Conservation (phyloP, 1,140 invertebrate species). For the Pentalonia nigronervosa region DNA sequence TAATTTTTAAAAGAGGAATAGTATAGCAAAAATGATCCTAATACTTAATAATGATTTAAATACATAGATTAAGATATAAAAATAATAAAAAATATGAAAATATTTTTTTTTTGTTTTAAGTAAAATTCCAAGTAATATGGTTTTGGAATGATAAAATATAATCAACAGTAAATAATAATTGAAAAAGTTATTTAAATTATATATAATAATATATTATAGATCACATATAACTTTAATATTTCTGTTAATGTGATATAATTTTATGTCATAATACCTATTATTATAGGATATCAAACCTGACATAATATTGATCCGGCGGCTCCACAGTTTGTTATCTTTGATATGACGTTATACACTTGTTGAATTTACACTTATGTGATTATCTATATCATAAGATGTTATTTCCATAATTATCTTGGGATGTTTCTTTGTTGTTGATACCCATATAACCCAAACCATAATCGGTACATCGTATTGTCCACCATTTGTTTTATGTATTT, state of each 20-base stretch:
- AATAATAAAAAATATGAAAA: neutral
- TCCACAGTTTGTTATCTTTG: neutral
- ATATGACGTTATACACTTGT: neutral
- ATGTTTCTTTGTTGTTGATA: neutral
- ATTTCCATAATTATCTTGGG: neutral
- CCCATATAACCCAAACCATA: neutral
- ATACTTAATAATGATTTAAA: neutral
- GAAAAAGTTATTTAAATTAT: neutral
- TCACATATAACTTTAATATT: neutral
- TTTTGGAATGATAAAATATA: neutral
- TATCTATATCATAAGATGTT: neutral
- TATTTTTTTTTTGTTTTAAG: too few species aligned
- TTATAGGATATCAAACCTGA: neutral
- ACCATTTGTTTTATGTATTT: neutral
- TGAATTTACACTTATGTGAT: neutral
- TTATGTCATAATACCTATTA: neutral
- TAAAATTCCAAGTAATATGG: neutral
- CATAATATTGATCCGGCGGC: neutral
- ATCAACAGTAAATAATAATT: neutral
- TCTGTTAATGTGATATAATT: neutral
- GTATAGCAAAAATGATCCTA: neutral
- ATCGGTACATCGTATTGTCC: too few species aligned
- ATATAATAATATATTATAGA: neutral
- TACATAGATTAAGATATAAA: neutral
- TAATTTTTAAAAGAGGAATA: neutral